These are phyloP conservation scores for Trogon surrucura DNA, from an alignment of 2,113 vertebrate species.

Conservation along the genomic window DNA sequence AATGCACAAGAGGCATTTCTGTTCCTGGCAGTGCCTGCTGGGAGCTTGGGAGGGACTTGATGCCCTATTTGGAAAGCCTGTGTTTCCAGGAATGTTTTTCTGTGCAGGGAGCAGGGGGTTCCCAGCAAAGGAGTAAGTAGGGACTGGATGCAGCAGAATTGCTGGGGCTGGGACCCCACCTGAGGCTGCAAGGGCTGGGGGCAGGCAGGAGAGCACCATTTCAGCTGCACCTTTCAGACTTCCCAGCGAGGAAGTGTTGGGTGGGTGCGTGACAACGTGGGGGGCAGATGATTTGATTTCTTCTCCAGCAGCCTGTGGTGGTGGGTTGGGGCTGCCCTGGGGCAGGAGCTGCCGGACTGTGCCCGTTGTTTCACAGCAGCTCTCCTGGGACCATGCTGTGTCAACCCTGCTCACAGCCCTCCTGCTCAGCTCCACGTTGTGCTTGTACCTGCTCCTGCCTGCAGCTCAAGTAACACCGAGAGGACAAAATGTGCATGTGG, in stretches of 20 bases:
- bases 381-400: fast-evolving
- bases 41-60: background rate
- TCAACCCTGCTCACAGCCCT: background rate
- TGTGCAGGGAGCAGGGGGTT: background rate
- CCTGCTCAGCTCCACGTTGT: background rate
- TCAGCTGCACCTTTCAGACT: background rate
- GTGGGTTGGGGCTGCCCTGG: background rate
- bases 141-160: background rate
- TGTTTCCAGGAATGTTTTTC: background rate
- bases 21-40: background rate
- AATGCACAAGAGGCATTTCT: background rate
- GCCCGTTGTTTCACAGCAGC: fast-evolving
- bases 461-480: fast-evolving
- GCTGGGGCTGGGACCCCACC: background rate
- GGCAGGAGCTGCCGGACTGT: background rate
- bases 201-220: background rate
- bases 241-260: background rate
- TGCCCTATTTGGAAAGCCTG: background rate
- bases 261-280: fast-evolving
- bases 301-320: background rate
- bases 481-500: background rate
- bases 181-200: background rate
- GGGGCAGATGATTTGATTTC: background rate
- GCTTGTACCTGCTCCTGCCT: background rate
- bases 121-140: background rate